Evolutionary conservation across 2,113 vertebrate species (phyloP).

Genomic region (Ciconia maguari): DNA sequence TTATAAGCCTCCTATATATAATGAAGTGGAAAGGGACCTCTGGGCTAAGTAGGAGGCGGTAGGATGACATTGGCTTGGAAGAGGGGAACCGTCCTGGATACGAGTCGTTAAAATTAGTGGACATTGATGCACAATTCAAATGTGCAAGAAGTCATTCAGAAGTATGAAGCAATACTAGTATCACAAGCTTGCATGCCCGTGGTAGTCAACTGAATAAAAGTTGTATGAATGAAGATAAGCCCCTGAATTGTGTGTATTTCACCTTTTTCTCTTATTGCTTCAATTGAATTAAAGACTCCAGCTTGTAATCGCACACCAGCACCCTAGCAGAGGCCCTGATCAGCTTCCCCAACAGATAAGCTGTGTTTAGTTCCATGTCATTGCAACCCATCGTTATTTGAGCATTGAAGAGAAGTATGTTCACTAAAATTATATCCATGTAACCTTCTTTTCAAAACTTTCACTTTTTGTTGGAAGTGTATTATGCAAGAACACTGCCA

Average conservation of each 20-base stretch:
- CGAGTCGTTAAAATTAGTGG: background rate
- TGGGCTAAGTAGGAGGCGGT: background rate
- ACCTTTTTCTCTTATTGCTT: background rate
- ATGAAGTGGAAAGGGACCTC: background rate
- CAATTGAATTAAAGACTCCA: background rate
- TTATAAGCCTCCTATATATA: background rate
- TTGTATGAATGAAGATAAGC: background rate
- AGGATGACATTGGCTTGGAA: background rate
- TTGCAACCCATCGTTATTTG: background rate
- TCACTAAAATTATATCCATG: background rate
- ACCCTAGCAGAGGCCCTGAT: background rate
- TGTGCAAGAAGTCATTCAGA: background rate
- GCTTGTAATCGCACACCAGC: background rate
- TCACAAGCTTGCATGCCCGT: background rate
- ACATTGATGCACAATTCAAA: background rate
- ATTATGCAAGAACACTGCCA: background rate
- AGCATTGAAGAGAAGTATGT: background rate
- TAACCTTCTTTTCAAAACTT: background rate
- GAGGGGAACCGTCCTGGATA: background rate
- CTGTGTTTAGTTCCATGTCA: background rate
- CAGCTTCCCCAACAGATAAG: background rate
- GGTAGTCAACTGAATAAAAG: background rate
- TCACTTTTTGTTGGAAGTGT: background rate
- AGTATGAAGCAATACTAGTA: background rate
- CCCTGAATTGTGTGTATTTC: background rate